Percentiles rank a stretch among this genome's conserved stretches.
Conservation (phyloP, 1,140 invertebrate genomes). For the Lutraria rhynchaena region DNA sequence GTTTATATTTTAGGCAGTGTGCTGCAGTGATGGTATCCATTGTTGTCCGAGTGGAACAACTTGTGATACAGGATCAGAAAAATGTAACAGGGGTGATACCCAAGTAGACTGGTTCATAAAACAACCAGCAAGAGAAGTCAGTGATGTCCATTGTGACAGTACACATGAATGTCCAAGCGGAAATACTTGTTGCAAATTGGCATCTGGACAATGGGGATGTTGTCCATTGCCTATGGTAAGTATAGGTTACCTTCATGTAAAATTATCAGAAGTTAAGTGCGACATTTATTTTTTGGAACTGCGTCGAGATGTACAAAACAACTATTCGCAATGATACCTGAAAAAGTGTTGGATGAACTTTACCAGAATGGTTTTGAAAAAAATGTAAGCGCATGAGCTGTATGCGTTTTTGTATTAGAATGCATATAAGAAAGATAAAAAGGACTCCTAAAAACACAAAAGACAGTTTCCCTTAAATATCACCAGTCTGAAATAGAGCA, state of each 20-base stretch:
- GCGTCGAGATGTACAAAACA: too few relatives aligned
- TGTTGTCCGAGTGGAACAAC: constrained; percentile 76
- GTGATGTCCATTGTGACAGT: constrained; percentile 66
- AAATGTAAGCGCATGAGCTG: too few relatives aligned
- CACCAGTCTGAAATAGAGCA: too few relatives aligned
- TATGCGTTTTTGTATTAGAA: too few relatives aligned
- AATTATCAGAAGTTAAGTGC: too few relatives aligned
- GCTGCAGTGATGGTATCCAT: constrained; percentile 75
- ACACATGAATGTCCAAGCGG: constrained; percentile 74
- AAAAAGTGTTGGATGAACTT: too few relatives aligned
- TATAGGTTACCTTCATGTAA: constrained; percentile 19
- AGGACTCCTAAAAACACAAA: too few relatives aligned
- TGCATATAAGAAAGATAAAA: too few relatives aligned
- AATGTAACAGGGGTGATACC: constrained; percentile 47
- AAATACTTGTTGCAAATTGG: constrained; percentile 80
- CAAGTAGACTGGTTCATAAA: constrained; percentile 59
- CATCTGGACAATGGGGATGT: constrained; percentile 77
- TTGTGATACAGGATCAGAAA: constrained; percentile 69
- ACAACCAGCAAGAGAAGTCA: constrained; percentile 31
- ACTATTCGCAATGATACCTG: too few relatives aligned
- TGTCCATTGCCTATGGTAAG: constrained; percentile 65
- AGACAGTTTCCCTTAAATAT: too few relatives aligned
- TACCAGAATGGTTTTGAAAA: too few relatives aligned
- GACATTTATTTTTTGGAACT: too few relatives aligned
- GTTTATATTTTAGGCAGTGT: constrained; percentile 67